Evolutionary conservation across 2,113 vertebrate species (phyloP).

Genomic region (Poeciliopsis prolifica): DNA sequence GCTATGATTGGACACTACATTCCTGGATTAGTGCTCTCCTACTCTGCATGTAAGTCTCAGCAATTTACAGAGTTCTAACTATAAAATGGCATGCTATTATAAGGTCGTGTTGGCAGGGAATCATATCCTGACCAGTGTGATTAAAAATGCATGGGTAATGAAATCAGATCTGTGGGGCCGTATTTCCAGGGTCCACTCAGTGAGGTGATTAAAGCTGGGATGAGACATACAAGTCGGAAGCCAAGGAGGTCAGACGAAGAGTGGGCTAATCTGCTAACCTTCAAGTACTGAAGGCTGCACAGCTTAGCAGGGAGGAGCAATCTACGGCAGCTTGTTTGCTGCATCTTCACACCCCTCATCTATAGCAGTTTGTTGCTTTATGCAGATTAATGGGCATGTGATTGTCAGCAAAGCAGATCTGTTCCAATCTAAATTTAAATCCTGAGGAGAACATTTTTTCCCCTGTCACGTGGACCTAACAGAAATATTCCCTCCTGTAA

Average conservation of each 20-base stretch:
- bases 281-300: conserved; percentile 24
- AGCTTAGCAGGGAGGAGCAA: conserved; percentile 11
- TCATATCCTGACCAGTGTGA: conserved; percentile 26
- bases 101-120: conserved; percentile 26
- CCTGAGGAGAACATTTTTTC: neutral
- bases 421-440: neutral
- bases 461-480: neutral
- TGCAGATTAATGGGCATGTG: neutral
- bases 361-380: conserved; percentile 4
- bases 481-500: neutral
- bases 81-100: conserved; percentile 17
- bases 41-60: conserved; percentile 87
- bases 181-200: conserved; percentile 12
- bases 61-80: conserved; percentile 24
- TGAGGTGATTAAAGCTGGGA: conserved; percentile 65
- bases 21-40: conserved; percentile 92
- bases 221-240: conserved; percentile 29
- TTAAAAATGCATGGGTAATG: conserved; percentile 67
- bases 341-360: neutral
- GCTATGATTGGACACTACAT: conserved; percentile 88
- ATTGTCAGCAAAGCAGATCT: neutral
- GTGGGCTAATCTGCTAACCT: conserved; percentile 58
- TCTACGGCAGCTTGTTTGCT: conserved; percentile 27
- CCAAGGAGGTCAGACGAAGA: conserved; percentile 64
- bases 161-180: conserved; percentile 60